Percentiles rank a stretch among this genome's conserved stretches.
Evolutionary conservation across 1,140 invertebrate species (phyloP).

Genomic region (Lepidurus apus): DNA sequence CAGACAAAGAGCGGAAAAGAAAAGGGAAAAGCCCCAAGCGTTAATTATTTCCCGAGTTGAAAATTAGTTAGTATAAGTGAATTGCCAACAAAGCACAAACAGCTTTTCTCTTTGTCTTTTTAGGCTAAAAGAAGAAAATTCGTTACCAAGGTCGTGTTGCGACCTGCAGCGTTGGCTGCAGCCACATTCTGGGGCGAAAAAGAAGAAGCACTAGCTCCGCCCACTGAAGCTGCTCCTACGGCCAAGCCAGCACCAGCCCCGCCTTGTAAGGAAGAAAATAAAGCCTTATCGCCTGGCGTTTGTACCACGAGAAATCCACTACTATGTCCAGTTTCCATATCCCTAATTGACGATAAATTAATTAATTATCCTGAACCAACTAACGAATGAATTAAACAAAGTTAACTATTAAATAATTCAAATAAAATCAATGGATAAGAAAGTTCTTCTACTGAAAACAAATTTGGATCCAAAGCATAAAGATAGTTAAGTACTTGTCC

Average conservation of each 20-base stretch:
- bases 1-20: not conserved
- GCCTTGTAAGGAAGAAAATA: slow-evolving; percentile 46
- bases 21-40: slow-evolving; percentile 25
- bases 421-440: no score
- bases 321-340: slow-evolving; percentile 58
- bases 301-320: slow-evolving; percentile 89
- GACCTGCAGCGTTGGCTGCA: not conserved
- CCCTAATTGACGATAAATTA: slow-evolving; percentile 43
- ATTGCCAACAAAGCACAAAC: not conserved
- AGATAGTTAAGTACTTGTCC: slow-evolving; percentile 56
- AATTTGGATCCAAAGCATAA: not conserved
- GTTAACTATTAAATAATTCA: no score
- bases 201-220: not conserved
- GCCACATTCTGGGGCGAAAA: not conserved
- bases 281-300: slow-evolving; percentile 66
- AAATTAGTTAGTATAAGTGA: not conserved
- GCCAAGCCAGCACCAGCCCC: not conserved
- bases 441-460: no score
- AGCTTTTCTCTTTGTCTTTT: not conserved
- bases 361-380: slow-evolving; percentile 15
- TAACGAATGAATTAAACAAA: no score
- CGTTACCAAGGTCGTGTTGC: not conserved
- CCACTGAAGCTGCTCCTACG: not conserved
- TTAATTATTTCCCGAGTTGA: not conserved
- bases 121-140: no score